A percentile compares a stretch with the other conserved stretches of the same genome.
Conservation (phyloP, 2,888 invertebrate genomes). For the Schizotus pectinicornis region DNA sequence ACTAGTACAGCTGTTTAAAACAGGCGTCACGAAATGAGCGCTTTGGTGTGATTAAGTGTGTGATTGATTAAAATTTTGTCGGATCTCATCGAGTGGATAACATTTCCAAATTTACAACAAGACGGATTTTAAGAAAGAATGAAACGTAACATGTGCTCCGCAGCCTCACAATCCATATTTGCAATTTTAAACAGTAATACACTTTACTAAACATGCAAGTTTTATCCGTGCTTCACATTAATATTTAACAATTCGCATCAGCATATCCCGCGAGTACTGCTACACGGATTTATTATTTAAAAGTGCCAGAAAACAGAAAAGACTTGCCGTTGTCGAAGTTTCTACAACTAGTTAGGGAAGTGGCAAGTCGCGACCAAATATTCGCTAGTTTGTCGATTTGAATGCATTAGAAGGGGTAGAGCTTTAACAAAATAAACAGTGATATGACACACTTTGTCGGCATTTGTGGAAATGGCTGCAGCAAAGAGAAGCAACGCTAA, state of each 20-base stretch:
- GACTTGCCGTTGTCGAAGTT: not conserved
- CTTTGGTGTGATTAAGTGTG: too few relatives aligned
- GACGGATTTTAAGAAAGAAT: too few relatives aligned
- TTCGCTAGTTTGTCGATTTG: constrained; percentile 5
- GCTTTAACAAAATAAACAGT: not conserved
- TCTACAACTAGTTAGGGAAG: too few relatives aligned
- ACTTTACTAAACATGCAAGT: constrained; percentile 24
- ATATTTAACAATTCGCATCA: constrained; percentile 27
- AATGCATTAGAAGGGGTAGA: not conserved
- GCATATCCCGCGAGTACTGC: constrained; percentile 24
- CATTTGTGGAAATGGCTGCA: constrained; percentile 18
- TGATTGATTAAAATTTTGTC: too few relatives aligned
- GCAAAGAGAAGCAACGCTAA: constrained; percentile 31
- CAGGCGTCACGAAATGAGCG: too few relatives aligned
- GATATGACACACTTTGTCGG: not conserved
- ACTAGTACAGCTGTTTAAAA: too few relatives aligned
- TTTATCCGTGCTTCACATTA: constrained; percentile 26
- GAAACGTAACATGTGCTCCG: too few relatives aligned
- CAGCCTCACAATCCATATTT: constrained; percentile 33
- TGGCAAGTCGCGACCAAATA: not conserved
- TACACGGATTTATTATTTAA: constrained; percentile 23
- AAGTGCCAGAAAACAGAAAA: constrained; percentile 10
- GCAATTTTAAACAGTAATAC: constrained; percentile 38
- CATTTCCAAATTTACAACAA: too few relatives aligned
- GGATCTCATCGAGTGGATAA: too few relatives aligned